Base-by-base conservation (phyloP, 2,888 invertebrate species). In the Drosophila eohydei region DNA sequence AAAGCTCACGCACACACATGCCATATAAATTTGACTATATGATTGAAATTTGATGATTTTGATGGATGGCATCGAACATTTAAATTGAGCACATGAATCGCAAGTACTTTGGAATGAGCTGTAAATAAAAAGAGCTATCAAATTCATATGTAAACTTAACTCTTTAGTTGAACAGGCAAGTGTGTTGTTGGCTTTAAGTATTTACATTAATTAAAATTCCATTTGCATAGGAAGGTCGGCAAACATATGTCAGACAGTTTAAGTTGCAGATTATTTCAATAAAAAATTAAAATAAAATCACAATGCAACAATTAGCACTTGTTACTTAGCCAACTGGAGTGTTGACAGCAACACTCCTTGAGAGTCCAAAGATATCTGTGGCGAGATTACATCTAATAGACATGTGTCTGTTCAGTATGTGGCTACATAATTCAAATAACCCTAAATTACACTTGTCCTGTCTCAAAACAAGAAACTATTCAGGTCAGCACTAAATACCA, bases 21-120 rank as follows among this genome's bases (percentile, higher is more conserved):
- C 41, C 58, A 83, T 69, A 79, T 79, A 72, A 82, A 81, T 65
- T 71, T 78, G 71, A 69, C 68, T 66, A 64, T 79, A 76, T 80
- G 80, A 85, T 82, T 73, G 80, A 83, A 85, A 85, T 79, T 82
- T 80, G 85, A 79, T 79, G 69, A 61, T 72, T 78, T 74, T 74
- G 71, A 64, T 43, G 71, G 62, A 80, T 80, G 51, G 57, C 16
- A 21, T 63, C n/a, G 34, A 54, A 64, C 52, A 63, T 80, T 80
- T 75, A 41, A 36, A 55, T 56, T 59, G 72, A 52, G 41, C 48
- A 61, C 57, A 72, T 72, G 52, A 60, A 57, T 48, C 65, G 64
- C 36, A 60, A 57, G 43, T 59, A 44, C 64, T 54, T 41, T 26
- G 32, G 30, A 6, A 38, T 43, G 14, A 34, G 9, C 9, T 38